A percentile compares a stretch with the other conserved stretches of the same genome.
Conservation (phyloP, 2,888 invertebrate species). For the Campopleginae sp. region DNA sequence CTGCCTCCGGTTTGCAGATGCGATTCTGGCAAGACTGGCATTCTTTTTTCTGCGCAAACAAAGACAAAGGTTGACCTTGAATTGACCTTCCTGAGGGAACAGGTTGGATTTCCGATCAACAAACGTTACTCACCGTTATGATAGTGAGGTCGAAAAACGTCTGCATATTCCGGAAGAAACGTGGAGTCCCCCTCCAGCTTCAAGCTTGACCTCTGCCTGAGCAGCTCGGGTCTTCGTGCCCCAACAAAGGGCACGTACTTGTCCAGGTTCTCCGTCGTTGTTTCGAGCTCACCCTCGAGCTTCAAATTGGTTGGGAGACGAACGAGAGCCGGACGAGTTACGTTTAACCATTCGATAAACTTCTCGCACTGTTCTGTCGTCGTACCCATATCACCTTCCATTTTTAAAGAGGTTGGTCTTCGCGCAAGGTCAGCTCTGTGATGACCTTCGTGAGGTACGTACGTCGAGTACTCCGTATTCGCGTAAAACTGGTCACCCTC, state of each 20-base stretch:
- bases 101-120: background rate
- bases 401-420: conserved; percentile 84
- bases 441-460: conserved; percentile 84
- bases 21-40: conserved; percentile 74
- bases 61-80: background rate
- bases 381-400: conserved; percentile 85
- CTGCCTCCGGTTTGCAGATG: conserved; percentile 76
- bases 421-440: conserved; percentile 83
- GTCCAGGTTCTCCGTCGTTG: conserved; percentile 84
- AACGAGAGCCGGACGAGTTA: conserved; percentile 83
- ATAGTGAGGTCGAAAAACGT: conserved; percentile 79
- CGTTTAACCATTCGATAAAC: conserved; percentile 80
- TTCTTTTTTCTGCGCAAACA: conserved; percentile 73
- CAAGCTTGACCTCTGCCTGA: conserved; percentile 84
- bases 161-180: conserved; percentile 84
- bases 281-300: conserved; percentile 85
- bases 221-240: conserved; percentile 82
- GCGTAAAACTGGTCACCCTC: conserved; percentile 79
- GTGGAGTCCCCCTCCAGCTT: conserved; percentile 85
- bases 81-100: background rate
- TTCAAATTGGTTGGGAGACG: conserved; percentile 84
- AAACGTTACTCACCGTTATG: conserved; percentile 70
- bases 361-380: conserved; percentile 85
- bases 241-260: conserved; percentile 84
- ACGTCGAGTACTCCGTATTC: conserved; percentile 85